phyloP scores from a whole-genome alignment of 2,888 invertebrate species.

The Microdon myrmicae region DNA sequence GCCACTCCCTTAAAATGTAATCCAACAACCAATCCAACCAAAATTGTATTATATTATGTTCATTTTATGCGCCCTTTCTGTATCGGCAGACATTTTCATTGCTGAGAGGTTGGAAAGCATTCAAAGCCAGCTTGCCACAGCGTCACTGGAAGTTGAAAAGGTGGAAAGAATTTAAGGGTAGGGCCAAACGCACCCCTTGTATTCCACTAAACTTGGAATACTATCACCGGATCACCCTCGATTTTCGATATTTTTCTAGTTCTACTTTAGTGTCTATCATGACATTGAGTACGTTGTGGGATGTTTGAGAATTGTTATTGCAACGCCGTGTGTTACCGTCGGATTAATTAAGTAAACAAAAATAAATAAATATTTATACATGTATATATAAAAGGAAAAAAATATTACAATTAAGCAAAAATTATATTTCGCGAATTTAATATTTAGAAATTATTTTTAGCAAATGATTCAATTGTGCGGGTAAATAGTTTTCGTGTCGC shows the following conservation, averaged over 20 bases:
- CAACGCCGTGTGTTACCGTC: neutral
- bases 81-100: conserved; percentile 19
- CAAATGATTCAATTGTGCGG: no score
- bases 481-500: no score
- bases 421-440: neutral
- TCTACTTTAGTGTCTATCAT: conserved; percentile 44
- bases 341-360: neutral
- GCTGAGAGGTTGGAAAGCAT: conserved; percentile 29
- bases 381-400: neutral
- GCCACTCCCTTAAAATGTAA: conserved; percentile 48
- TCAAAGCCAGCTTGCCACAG: conserved; percentile 5
- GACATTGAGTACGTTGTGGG: conserved; percentile 36
- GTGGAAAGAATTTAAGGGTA: conserved; percentile 47
- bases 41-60: conserved; percentile 39
- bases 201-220: conserved; percentile 24
- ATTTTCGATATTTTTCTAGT: conserved; percentile 32
- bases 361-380: neutral
- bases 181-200: conserved; percentile 38
- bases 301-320: conserved; percentile 4
- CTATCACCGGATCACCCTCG: conserved; percentile 14
- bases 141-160: conserved; percentile 21
- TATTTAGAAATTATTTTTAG: neutral
- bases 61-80: conserved; percentile 30
- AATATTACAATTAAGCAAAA: no score
- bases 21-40: conserved; percentile 56